Evolutionary conservation across 2,797 vertebrate species (phyloP).

Genomic region (Austrolebias charrua): DNA sequence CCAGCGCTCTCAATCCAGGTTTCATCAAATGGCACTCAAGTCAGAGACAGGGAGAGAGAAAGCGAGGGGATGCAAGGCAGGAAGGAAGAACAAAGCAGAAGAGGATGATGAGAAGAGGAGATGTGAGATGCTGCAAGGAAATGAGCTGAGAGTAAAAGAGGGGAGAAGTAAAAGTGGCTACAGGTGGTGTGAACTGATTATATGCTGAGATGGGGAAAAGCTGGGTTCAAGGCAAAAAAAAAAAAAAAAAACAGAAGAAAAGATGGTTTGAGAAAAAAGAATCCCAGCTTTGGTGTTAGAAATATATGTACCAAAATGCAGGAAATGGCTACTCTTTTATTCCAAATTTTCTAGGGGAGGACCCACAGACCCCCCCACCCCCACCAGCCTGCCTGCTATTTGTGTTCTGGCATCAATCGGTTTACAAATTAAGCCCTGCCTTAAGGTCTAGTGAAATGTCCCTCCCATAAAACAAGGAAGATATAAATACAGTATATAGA

Average conservation of each 20-base stretch:
- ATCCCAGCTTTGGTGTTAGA: conserved; percentile 2
- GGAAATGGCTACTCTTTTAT: too few species aligned
- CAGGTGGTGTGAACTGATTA: conserved; percentile 21
- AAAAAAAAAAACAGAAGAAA: too few species aligned
- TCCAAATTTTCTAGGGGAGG: too few species aligned
- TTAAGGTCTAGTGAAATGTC: too few species aligned
- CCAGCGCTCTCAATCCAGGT: conserved; percentile 65
- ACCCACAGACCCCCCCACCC: too few species aligned
- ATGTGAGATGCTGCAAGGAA: conserved; percentile 22
- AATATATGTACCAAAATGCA: too few species aligned
- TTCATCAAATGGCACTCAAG: conserved; percentile 71
- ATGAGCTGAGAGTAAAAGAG: conserved; percentile 38
- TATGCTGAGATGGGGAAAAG: conserved; percentile 4
- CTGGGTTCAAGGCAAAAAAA: background rate
- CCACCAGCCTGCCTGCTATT: too few species aligned
- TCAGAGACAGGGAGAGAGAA: conserved; percentile 29
- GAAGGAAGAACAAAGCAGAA: conserved; percentile 55
- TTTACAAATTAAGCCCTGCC: too few species aligned
- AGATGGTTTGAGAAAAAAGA: conserved; percentile 12
- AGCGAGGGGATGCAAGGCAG: conserved; percentile 31
- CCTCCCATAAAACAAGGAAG: too few species aligned
- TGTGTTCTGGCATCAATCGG: too few species aligned
- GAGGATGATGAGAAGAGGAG: conserved; percentile 26
- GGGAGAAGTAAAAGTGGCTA: conserved; percentile 8
- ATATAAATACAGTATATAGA: too few species aligned